phyloP scores from a whole-genome alignment of 2,113 vertebrate genomes.

The Zosterops lateralis region DNA sequence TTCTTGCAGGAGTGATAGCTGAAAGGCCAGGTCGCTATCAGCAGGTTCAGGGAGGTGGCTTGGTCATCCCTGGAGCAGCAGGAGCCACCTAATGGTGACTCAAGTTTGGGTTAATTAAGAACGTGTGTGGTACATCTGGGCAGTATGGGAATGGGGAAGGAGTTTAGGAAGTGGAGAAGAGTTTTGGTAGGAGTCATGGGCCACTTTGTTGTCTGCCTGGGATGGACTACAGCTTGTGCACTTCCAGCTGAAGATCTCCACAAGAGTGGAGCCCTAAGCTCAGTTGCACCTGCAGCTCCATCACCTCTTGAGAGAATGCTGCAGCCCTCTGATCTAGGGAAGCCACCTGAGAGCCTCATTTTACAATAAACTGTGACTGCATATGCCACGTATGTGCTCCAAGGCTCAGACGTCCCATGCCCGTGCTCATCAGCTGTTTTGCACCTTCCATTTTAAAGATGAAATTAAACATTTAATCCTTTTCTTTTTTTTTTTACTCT shows the following conservation, averaged over 20 bases:
- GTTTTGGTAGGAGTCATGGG: background rate
- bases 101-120: background rate
- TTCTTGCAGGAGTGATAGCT: background rate
- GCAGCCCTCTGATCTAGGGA: background rate
- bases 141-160: background rate
- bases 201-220: background rate
- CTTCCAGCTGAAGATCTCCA: background rate
- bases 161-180: background rate
- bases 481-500: background rate
- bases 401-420: background rate
- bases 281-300: background rate
- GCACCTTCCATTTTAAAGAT: background rate
- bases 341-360: background rate
- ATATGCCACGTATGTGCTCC: accelerated
- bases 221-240: background rate
- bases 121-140: background rate
- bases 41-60: background rate
- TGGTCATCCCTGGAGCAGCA: background rate
- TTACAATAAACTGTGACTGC: background rate
- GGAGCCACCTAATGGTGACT: background rate
- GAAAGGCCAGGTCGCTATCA: background rate
- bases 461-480: background rate
- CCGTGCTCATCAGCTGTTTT: background rate
- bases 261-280: background rate
- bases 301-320: background rate